Evolutionary conservation across 2,888 invertebrate genomes (phyloP), one percentile per base, ranked within the genome.

Genomic region (Zaprionus lineosus): DNA sequence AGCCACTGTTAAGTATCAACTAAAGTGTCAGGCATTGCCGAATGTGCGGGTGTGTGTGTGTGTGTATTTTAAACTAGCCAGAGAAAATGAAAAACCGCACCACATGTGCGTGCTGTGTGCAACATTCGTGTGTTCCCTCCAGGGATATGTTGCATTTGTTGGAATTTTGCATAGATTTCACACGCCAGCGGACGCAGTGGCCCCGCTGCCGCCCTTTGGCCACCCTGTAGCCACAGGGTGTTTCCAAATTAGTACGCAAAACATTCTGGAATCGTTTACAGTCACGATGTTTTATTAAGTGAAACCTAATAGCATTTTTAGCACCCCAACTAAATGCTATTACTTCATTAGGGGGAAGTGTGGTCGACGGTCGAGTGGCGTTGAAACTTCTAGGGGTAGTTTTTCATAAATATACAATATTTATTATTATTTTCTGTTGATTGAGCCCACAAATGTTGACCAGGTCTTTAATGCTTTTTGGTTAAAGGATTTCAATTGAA

Each of bases 41-140:
- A n/a, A n/a, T n/a, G 3, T 26, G 24, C 21, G 18, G 24, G 19
- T 14, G 19, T 21, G 33, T 28, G 41, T 16, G 19, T 33, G 63
- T 21, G 26, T 24, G 39, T 31, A 16, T 39, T 33, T 33, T 11
- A 1, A 26, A 44, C 14, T 24, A 11, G 29, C 19, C 26, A 11
- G 31, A 18, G 37, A 47, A 55, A 47, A 37, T 37, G 24, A 39
- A 55, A 44, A 37, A 29, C 48, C 26, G 8, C 47, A 39, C 5
- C 7, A 12, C 47, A 55, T 39, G 28, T 24, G 11, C 12, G 11
- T 14, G 16, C 24, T 34, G 28, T n/a, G n/a, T 7, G 28, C 33
- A 19, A 9, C 33, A 53, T 37, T 53, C 21, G 19, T 21, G 37
- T n/a, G 12, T 9, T 9, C 8, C 24, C n/a, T 6, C 8, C 6